phyloP scores from a whole-genome alignment of 2,888 invertebrate genomes.

The Pseudolycoriella hygida region DNA sequence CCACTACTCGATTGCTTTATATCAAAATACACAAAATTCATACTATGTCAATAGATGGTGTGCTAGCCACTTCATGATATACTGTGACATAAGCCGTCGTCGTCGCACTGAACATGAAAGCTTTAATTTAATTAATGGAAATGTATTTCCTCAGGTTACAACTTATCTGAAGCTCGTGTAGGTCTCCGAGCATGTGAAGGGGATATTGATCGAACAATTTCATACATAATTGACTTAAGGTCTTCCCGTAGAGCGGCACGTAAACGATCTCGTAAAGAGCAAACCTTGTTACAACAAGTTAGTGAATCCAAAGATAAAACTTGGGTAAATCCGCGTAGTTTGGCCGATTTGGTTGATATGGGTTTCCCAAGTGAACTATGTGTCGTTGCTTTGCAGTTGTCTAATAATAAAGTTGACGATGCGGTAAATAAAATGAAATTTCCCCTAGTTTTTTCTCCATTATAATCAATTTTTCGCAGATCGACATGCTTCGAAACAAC shows the following conservation, averaged over 20 bases:
- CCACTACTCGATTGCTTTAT: too few species aligned
- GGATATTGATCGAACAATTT: slow-evolving; percentile 41
- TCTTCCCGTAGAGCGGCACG: slow-evolving; percentile 32
- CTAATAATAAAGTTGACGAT: slow-evolving; percentile 49
- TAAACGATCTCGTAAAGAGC: slow-evolving; percentile 33
- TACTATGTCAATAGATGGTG: too few species aligned
- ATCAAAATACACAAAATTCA: too few species aligned
- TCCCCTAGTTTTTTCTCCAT: too few species aligned
- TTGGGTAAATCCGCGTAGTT: slow-evolving; percentile 27
- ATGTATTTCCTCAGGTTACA: slow-evolving; percentile 44
- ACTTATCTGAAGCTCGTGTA: slow-evolving; percentile 45
- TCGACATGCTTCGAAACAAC: slow-evolving; percentile 19
- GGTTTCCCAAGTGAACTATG: slow-evolving; percentile 44
- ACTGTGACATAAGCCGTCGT: too few species aligned
- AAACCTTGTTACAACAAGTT: slow-evolving; percentile 15
- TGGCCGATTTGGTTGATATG: slow-evolving; percentile 41
- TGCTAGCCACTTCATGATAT: too few species aligned
- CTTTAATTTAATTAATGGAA: too few species aligned
- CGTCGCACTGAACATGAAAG: too few species aligned
- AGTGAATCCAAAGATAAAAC: slow-evolving; percentile 10
- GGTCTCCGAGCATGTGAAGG: slow-evolving; percentile 44
- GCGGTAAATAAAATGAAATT: slow-evolving; percentile 40
- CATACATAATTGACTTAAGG: slow-evolving; percentile 40
- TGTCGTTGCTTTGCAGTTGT: slow-evolving; percentile 39
- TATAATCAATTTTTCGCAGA: slow-evolving; percentile 6